Conservation (phyloP, 2,797 vertebrate genomes). For the Gambusia yucatana region DNA sequence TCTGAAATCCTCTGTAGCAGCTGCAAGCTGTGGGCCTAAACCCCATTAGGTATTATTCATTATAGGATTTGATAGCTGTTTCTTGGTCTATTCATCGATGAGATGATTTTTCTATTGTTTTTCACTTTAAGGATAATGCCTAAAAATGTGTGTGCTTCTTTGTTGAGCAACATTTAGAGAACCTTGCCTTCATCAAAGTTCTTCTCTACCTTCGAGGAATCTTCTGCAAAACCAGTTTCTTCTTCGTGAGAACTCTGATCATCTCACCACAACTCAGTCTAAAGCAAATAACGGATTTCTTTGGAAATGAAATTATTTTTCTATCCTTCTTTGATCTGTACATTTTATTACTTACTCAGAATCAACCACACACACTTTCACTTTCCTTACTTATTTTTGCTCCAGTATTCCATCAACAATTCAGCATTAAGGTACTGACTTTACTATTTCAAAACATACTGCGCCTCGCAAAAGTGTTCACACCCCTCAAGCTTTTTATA, state of each 20-base stretch:
- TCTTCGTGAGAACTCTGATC: not conserved
- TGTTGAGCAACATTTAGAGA: not conserved
- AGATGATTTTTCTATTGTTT: not conserved
- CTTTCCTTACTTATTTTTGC: not conserved
- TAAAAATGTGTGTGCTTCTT: not conserved
- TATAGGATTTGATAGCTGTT: not conserved
- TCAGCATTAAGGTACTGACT: not conserved
- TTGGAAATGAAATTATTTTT: not conserved
- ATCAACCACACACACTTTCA: not conserved
- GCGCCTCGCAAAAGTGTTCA: not conserved
- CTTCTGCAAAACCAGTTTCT: constrained; percentile 25
- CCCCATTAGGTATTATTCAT: not conserved
- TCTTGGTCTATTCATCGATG: not conserved
- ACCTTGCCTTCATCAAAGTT: not conserved
- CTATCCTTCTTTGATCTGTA: not conserved
- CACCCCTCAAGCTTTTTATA: not conserved
- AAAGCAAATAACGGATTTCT: not conserved
- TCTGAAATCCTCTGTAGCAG: not conserved
- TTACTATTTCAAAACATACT: not conserved
- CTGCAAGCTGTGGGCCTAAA: constrained; percentile 30
- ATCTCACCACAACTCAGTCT: not conserved
- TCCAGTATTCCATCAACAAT: not conserved
- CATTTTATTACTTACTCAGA: not conserved
- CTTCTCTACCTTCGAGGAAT: not conserved
- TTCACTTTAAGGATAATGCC: not conserved